Base-by-base conservation (phyloP, 2,113 vertebrate species). In the Corapipo altera region DNA sequence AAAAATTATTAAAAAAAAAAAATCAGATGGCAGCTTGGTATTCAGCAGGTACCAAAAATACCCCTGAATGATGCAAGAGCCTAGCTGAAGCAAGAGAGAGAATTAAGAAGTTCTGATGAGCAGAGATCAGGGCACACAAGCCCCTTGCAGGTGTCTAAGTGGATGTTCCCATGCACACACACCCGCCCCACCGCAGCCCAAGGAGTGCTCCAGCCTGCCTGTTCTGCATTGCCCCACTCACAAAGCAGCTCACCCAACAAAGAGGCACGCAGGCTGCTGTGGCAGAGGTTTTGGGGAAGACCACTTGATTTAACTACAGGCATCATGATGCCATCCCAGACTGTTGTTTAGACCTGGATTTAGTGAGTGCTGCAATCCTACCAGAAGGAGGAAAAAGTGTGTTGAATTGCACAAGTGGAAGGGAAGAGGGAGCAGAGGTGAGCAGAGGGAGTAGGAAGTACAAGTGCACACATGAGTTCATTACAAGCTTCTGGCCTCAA, bases 131-230 rank as follows among this genome's bases (percentile, higher is more conserved):
- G 43, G 57, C 6, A 22, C 48, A 8, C 4, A 16, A 33, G 16
- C 4, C 26, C 17, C 28, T 33, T 14, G 46, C 43, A 49, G 27
- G 26, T 66, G 27, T 59, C 28, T 33, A 28, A 67, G 21, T 55
- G 64, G 6, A 44, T 77, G 41, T 57, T 70, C 49, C 49, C 8
- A 4, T 20, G 15, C 26, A 22, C 35, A 19, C 21, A 51, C 27
- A n/a, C 61, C 12, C 28, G 2, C 17, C 13, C 10, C 2, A 12
- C 16, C 7, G 0, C 32, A 70, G 30, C 49, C 46, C 5, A 1
- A 41, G 65, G 7, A 66, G 11, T 0, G 0, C 13, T 58, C 32
- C 27, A 49, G 22, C 35, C 70, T 78, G 35, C 43, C 46, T 44
- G 33, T 46, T 57, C 77, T 41, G 52, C 48, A 32, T 33, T 33